These are phyloP conservation scores for Gila robusta DNA, from an alignment of 2,797 vertebrate species.

Conservation along the genomic window DNA sequence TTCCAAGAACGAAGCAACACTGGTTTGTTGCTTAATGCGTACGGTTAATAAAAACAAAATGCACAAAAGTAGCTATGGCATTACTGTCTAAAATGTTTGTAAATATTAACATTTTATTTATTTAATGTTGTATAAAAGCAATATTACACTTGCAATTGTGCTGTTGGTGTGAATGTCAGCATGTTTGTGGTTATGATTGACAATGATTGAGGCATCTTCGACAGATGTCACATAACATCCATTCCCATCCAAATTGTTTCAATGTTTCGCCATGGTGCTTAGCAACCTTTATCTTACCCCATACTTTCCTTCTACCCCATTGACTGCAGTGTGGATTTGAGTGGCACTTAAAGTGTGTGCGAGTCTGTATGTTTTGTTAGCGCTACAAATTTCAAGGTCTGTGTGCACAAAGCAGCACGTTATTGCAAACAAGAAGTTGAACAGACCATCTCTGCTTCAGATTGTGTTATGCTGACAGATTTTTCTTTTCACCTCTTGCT, in stretches of 20 bases:
- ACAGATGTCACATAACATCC: slow-evolving; percentile 69
- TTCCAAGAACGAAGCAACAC: not conserved
- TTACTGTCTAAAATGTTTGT: not conserved
- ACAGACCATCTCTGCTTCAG: slow-evolving; percentile 70
- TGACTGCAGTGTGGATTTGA: slow-evolving; percentile 66
- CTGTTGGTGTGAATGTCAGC: not conserved
- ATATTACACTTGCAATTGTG: not conserved
- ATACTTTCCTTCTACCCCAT: slow-evolving; percentile 64
- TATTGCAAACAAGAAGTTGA: slow-evolving; percentile 74
- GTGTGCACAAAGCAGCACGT: slow-evolving; percentile 62
- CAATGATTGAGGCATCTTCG: slow-evolving; percentile 58
- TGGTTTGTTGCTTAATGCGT: not conserved
- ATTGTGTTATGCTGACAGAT: slow-evolving; percentile 74
- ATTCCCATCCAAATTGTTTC: slow-evolving; percentile 75
- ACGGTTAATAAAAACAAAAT: not conserved
- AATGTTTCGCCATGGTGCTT: slow-evolving; percentile 77
- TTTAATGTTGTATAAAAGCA: not conserved
- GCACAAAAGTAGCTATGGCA: not conserved
- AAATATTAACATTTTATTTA: not conserved
- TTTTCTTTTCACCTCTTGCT: slow-evolving; percentile 55
- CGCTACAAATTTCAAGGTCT: slow-evolving; percentile 70
- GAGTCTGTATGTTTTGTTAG: slow-evolving; percentile 24
- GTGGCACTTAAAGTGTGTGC: slow-evolving; percentile 62
- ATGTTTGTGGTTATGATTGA: not conserved
- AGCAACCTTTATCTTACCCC: slow-evolving; percentile 68